Evolutionary conservation across 2,113 vertebrate species (phyloP).

Genomic region (Smithornis capensis): DNA sequence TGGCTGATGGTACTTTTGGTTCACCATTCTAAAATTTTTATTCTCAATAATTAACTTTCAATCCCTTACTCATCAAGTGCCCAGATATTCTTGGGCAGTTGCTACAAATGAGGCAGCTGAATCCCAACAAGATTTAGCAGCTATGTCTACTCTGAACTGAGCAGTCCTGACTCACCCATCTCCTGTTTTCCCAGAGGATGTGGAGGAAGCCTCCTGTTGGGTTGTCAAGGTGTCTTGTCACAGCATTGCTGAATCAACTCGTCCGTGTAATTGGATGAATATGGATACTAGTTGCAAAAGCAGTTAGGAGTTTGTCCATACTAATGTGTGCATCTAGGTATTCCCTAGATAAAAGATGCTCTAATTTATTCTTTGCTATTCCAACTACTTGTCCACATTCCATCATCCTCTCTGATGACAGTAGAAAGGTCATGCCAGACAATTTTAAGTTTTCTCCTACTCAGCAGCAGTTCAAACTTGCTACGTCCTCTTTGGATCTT

Average conservation of each 20-base stretch:
- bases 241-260: background rate
- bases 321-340: background rate
- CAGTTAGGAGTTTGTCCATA: background rate
- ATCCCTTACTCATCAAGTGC: background rate
- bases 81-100: background rate
- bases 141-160: fast-evolving
- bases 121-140: background rate
- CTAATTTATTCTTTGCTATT: background rate
- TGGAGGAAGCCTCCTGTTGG: background rate
- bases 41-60: background rate
- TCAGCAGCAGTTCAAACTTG: background rate
- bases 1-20: background rate
- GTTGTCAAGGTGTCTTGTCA: background rate
- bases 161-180: background rate
- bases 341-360: background rate
- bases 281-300: background rate
- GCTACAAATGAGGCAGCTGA: background rate
- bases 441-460: background rate
- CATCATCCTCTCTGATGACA: background rate
- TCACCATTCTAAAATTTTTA: background rate
- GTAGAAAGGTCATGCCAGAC: background rate
- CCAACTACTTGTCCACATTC: background rate
- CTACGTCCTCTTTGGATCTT: background rate
- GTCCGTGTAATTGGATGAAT: background rate
- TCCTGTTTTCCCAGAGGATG: background rate